phyloP scores from a whole-genome alignment of 1,140 invertebrate genomes.

The Planococcus citri region DNA sequence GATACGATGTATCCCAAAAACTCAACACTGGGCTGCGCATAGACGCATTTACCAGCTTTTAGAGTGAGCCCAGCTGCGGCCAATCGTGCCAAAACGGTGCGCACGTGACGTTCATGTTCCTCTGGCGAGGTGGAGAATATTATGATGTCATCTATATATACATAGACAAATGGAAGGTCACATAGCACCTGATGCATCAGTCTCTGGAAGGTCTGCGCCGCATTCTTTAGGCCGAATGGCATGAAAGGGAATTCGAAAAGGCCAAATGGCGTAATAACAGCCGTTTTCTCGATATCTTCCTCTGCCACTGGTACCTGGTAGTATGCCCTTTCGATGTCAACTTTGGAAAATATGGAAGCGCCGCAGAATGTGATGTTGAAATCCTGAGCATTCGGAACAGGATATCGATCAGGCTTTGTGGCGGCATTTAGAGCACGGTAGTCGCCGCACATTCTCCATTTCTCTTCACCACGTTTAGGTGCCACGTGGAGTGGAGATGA shows the following conservation, averaged over 20 bases:
- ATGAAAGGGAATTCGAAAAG: slow-evolving; percentile 34
- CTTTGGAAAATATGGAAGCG: slow-evolving; percentile 33
- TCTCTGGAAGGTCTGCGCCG: slow-evolving; percentile 36
- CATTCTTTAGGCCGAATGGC: slow-evolving; percentile 36
- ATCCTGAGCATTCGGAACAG: not conserved
- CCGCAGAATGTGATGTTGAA: slow-evolving; percentile 29
- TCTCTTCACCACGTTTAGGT: slow-evolving; percentile 33
- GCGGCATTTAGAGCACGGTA: slow-evolving; percentile 32
- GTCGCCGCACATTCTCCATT: slow-evolving; percentile 33
- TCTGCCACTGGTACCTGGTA: slow-evolving; percentile 37
- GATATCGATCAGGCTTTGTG: slow-evolving; percentile 35
- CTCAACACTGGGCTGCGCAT: slow-evolving; percentile 27
- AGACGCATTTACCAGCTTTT: slow-evolving; percentile 29
- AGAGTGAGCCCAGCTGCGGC: slow-evolving; percentile 25
- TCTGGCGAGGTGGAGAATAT: slow-evolving; percentile 29
- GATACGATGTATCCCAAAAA: slow-evolving; percentile 29
- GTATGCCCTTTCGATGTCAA: slow-evolving; percentile 40
- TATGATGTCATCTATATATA: slow-evolving; percentile 26
- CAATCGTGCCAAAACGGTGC: slow-evolving; percentile 27
- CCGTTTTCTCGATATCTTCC: slow-evolving; percentile 35
- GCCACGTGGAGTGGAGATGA: slow-evolving; percentile 36
- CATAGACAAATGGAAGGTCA: not conserved
- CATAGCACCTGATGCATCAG: not conserved
- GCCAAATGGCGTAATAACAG: slow-evolving; percentile 33
- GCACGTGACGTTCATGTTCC: slow-evolving; percentile 28